Conservation (phyloP, 2,797 vertebrate genomes). For the Pogoniulus pusillus region DNA sequence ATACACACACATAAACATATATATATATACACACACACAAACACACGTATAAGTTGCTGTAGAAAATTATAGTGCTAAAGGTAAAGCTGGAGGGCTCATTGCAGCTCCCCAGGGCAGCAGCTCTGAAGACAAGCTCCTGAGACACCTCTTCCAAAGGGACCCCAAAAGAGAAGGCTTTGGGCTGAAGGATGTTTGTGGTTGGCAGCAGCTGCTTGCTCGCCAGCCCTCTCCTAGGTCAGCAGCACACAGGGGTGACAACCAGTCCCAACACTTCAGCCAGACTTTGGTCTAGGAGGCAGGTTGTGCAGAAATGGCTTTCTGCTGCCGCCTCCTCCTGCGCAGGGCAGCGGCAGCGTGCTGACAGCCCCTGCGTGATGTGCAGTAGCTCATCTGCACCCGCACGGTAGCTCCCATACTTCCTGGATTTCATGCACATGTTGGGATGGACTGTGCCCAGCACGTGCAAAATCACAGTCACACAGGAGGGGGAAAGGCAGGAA, state of each 20-base stretch:
- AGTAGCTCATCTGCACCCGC: slow-evolving; percentile 1
- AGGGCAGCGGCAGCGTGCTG: background rate
- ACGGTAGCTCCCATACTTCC: background rate
- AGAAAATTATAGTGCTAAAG: background rate
- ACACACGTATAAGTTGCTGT: too few relatives aligned
- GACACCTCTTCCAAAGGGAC: background rate
- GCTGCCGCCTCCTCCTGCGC: background rate
- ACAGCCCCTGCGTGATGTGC: background rate
- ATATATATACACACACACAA: too few relatives aligned
- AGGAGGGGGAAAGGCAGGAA: background rate
- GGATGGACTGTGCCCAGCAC: slow-evolving; percentile 26
- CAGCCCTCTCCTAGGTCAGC: background rate
- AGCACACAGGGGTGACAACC: rapidly evolving
- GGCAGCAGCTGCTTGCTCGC: background rate
- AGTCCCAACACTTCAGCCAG: background rate
- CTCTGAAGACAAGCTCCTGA: rapidly evolving
- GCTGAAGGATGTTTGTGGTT: rapidly evolving
- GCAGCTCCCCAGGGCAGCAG: background rate
- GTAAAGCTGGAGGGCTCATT: background rate
- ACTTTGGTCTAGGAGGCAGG: background rate
- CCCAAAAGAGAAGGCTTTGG: background rate
- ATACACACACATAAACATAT: too few relatives aligned
- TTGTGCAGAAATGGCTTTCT: background rate
- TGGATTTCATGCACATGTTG: slow-evolving; percentile 46
- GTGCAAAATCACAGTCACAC: background rate